phyloP scores from a whole-genome alignment of 2,888 invertebrate genomes.

The Agrochola lota region DNA sequence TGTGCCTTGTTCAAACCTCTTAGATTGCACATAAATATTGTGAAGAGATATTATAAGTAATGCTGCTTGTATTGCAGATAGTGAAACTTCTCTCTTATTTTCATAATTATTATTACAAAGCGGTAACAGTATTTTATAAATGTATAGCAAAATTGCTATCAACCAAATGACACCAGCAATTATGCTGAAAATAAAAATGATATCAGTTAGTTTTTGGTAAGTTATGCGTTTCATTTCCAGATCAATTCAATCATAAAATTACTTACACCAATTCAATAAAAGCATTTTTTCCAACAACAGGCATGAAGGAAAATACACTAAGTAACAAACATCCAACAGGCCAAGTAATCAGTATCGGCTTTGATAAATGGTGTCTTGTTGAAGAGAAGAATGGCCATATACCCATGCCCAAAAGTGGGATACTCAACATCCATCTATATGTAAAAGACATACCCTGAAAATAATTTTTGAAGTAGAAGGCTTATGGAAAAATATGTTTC shows the following conservation, averaged over 20 bases:
- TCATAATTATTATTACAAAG: constrained; percentile 72
- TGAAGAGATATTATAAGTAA: constrained; percentile 79
- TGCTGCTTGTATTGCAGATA: constrained; percentile 75
- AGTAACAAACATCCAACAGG: constrained; percentile 87
- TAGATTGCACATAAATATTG: constrained; percentile 83
- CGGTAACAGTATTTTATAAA: constrained; percentile 72
- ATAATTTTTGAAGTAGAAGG: neutral
- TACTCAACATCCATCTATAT: constrained; percentile 91
- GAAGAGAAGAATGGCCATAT: constrained; percentile 88
- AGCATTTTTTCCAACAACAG: constrained; percentile 93
- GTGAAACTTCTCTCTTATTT: constrained; percentile 74
- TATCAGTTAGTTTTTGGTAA: neutral
- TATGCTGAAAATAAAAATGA: constrained; percentile 75
- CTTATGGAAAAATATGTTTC: too few relatives aligned
- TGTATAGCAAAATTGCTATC: constrained; percentile 68
- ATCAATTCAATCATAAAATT: constrained; percentile 29
- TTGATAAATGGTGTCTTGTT: constrained; percentile 75
- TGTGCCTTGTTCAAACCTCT: constrained; percentile 80
- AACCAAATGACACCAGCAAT: constrained; percentile 81
- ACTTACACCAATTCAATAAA: constrained; percentile 92
- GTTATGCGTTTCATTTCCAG: neutral
- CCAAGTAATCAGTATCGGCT: constrained; percentile 81
- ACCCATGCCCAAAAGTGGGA: constrained; percentile 91
- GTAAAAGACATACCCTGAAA: constrained; percentile 91
- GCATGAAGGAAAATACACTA: constrained; percentile 94